Evolutionary conservation across 2,113 vertebrate genomes (phyloP), one percentile per base, ranked within the genome.

Genomic region (Ploceus nigricollis): DNA sequence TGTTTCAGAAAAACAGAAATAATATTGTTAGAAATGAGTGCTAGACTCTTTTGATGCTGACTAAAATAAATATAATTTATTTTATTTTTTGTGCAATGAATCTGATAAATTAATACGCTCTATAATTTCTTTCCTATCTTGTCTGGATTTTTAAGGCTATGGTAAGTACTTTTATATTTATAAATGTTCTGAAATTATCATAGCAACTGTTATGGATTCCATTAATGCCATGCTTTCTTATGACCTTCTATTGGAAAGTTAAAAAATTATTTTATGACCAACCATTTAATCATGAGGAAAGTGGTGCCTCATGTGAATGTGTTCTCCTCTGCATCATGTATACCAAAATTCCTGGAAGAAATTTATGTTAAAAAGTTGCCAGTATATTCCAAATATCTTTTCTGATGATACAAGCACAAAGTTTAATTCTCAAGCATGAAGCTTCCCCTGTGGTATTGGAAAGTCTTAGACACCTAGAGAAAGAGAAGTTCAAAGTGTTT

Each of bases 101-200:
- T 79, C 28, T 92, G 53, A 70, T 33, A 73, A 96, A 64, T 85
- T 96, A 91, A 94, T 81, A 57, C 19, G 94, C 21, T 96, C 53
- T 96, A 24, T 83, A 42, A 69, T 97, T 98, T 97, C 66, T 94
- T 97, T 97, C 40, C 70, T 95, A 35, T 93, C 82, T 73, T 23
- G 73, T 10, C 71, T 94, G 98, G 96, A 97, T 95, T 95, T 96
- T 95, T 95, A 97, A 98, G 98, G 98, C 98, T 51, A 97, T 98
- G 98, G 98, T 98, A 97, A 98, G 98, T 98, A 63, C 33, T 91
- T 93, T 94, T 69, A 30, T 82, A 47, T 65, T 68, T 51, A 40
- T 90, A 80, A 84, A 37, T 86, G 25, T 87, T 94, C 20, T 90
- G 27, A 82, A 90, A 70, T 72, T 1, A 53, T 73, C 28, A 7